Base-by-base conservation (phyloP, 2,888 invertebrate genomes). In the Lithophane ornitopus region DNA sequence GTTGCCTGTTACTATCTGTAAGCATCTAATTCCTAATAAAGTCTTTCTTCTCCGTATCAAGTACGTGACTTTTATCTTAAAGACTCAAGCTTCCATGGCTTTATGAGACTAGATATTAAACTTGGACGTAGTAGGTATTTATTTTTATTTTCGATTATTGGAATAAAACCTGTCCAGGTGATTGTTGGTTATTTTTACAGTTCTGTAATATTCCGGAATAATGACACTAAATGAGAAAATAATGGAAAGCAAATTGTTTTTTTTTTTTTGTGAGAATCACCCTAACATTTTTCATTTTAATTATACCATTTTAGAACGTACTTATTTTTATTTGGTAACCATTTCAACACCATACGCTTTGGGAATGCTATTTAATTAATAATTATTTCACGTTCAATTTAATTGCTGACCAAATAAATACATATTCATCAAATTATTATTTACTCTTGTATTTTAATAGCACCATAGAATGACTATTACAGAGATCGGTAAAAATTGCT, bases 41-140 rank as follows among this genome's bases (percentile, higher is more conserved):
- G 68, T 75, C 41, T 74, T 79, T 78, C 74, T 62, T 58, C 69
- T 76, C 39, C 65, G 62, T 77, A 70, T 81, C 71, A 65, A 77
- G 56, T 79, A 87, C 88, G 88, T 87, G 87, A 81, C 78, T 78
- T 61, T 68, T 78, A 65, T 85, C 68, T 56, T 62, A 79, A 88
- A 77, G 66, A 68, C 62, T 67, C 66, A 49, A 26, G 39, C 54
- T 74, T 59, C 19, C 65, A 65, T 62, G 39, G 54, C 56, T 65
- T 63, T 54, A 54, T n/a, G 3, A 34, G 26, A 72, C 59, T 14
- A 44, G 41, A 69, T 76, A 56, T 71, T 75, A 58, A 63, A 70
- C 39, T 68, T 22, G 12, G 28, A 34, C n/a, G 74, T 22, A 58
- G 49, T n/a, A n/a, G n/a, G n/a, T 77, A 66, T 74, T 75, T 76